Evolutionary conservation across 2,113 vertebrate genomes (phyloP).

Genomic region (Numida meleagris): DNA sequence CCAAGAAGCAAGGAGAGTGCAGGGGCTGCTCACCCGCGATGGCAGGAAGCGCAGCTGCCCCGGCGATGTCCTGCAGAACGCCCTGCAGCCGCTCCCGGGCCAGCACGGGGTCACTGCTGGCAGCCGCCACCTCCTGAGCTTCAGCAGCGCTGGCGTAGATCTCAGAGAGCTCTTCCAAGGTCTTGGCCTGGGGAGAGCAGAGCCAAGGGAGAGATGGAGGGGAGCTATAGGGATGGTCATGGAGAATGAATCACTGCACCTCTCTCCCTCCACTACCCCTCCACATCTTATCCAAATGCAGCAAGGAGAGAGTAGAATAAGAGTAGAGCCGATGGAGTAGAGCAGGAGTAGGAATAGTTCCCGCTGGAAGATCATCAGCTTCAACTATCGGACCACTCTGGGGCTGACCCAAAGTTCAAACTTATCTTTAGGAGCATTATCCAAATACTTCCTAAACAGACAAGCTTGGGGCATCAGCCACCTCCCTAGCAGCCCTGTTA

Average conservation of each 20-base stretch:
- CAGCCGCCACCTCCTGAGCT: constrained; percentile 80
- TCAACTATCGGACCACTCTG: background rate
- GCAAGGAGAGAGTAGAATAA: background rate
- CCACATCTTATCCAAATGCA: background rate
- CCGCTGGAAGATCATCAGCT: background rate
- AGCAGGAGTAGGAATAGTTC: background rate
- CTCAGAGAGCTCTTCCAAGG: constrained; percentile 77
- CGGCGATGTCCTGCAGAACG: constrained; percentile 78
- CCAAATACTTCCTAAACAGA: background rate
- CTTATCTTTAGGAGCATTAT: background rate
- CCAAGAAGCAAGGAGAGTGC: rapidly evolving
- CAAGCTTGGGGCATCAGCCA: background rate
- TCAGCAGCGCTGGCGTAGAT: constrained; percentile 79
- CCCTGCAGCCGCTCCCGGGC: constrained; percentile 79
- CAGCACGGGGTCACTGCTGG: constrained; percentile 57
- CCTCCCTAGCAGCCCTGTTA: background rate
- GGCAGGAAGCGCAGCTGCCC: constrained; percentile 74
- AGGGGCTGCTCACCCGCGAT: background rate
- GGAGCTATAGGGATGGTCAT: background rate
- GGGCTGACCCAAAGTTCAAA: background rate
- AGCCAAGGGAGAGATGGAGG: background rate
- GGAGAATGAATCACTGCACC: background rate
- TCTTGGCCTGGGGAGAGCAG: constrained; percentile 73
- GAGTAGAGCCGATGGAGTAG: background rate
- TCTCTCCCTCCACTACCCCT: background rate